phyloP scores from a whole-genome alignment of 2,888 invertebrate species.

The Acleris sparsana region DNA sequence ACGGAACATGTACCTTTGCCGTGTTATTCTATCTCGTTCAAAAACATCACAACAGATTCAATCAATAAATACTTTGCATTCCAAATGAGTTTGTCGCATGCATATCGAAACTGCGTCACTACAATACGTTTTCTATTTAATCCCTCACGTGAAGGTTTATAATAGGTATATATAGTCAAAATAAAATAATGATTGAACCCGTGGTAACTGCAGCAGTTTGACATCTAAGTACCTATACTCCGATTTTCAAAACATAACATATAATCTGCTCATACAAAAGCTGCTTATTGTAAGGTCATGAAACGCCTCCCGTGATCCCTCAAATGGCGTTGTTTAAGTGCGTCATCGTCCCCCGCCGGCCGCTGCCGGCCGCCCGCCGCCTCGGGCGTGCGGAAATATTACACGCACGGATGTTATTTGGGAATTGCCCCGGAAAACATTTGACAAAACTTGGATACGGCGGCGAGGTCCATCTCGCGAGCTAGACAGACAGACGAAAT shows the following conservation, averaged over 20 bases:
- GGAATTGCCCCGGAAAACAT: conserved; percentile 58
- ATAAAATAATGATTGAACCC: too few species aligned
- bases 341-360: conserved; percentile 13
- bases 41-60: conserved; percentile 14
- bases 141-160: too few species aligned
- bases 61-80: conserved; percentile 5
- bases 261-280: conserved; percentile 6
- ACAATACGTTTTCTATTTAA: too few species aligned
- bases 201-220: too few species aligned
- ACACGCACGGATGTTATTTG: conserved; percentile 62
- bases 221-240: background rate
- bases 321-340: conserved; percentile 44
- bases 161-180: too few species aligned
- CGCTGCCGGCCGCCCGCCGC: conserved; percentile 7
- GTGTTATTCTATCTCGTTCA: conserved; percentile 44
- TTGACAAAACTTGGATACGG: conserved; percentile 61
- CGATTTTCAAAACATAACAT: background rate
- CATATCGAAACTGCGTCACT: too few species aligned
- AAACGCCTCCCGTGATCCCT: conserved; percentile 29
- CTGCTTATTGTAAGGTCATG: conserved; percentile 8
- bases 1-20: conserved; percentile 55
- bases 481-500: conserved; percentile 22
- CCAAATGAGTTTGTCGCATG: too few species aligned
- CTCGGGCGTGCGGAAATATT: conserved; percentile 53
- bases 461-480: conserved; percentile 36